A percentile compares a stretch with the other conserved stretches of the same genome.
phyloP scores from a whole-genome alignment of 2,797 vertebrate genomes.

The Thalassophryne amazonica region DNA sequence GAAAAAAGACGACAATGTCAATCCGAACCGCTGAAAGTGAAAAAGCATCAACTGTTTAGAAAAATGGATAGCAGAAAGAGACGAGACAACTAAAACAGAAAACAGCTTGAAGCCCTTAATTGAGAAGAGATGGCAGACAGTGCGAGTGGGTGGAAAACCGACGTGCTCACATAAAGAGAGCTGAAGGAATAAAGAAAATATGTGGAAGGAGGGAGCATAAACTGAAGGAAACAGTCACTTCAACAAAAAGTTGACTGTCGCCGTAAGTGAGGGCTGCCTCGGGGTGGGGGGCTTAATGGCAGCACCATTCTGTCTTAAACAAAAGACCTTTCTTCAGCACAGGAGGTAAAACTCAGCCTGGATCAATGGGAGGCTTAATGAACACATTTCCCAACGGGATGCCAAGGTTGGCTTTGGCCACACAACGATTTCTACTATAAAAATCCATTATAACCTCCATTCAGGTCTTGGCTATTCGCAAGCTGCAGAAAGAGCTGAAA shows the following conservation, averaged over 20 bases:
- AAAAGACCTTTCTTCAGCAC: constrained; percentile 41
- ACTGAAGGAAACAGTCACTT: constrained; percentile 34
- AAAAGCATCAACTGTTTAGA: constrained; percentile 4
- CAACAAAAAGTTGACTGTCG: constrained; percentile 38
- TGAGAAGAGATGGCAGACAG: background rate
- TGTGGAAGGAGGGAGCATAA: constrained; percentile 67
- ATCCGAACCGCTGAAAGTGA: too few relatives aligned
- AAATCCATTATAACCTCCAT: constrained; percentile 53
- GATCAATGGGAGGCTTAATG: constrained; percentile 67
- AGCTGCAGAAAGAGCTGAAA: constrained; percentile 26
- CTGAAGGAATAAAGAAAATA: constrained; percentile 38
- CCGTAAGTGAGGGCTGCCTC: constrained; percentile 38
- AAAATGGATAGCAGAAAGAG: constrained; percentile 20
- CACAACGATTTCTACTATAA: constrained; percentile 47
- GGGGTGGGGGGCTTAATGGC: constrained; percentile 39
- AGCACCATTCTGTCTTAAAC: constrained; percentile 36
- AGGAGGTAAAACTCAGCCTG: constrained; percentile 29
- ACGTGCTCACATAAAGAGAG: too few relatives aligned
- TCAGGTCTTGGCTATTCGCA: constrained; percentile 27
- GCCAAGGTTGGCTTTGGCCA: constrained; percentile 26
- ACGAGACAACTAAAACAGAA: constrained; percentile 2
- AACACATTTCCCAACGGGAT: constrained; percentile 55
- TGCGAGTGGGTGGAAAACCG: constrained; percentile 44
- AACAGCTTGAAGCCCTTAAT: background rate
- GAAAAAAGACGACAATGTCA: constrained; percentile 15